A percentile compares a stretch with the other conserved stretches of the same genome.
phyloP scores from a whole-genome alignment of 2,113 vertebrate species.

The Leptocoma aspasia region DNA sequence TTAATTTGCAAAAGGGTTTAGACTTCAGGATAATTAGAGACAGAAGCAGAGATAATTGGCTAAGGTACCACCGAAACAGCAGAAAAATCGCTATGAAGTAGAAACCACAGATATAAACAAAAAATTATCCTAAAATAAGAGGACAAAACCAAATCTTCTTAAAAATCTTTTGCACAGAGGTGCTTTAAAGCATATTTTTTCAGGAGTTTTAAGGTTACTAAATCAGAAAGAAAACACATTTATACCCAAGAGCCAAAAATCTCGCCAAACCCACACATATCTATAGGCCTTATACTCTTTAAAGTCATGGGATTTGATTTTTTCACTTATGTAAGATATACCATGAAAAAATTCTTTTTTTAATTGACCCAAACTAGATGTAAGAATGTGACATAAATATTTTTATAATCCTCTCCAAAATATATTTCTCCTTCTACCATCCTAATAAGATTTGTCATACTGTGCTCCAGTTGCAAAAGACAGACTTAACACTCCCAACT shows the following conservation, averaged over 20 bases:
- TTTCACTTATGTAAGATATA: not conserved
- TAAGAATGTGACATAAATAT: not conserved
- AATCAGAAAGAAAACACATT: not conserved
- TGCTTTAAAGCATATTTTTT: not conserved
- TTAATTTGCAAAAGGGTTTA: not conserved
- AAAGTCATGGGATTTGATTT: not conserved
- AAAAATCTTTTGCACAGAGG: not conserved
- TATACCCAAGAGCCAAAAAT: not conserved
- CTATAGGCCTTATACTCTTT: not conserved
- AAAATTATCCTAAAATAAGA: not conserved
- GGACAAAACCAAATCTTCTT: not conserved
- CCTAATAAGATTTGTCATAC: not conserved
- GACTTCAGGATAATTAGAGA: not conserved
- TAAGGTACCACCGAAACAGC: not conserved
- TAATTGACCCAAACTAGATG: not conserved
- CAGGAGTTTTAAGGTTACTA: not conserved
- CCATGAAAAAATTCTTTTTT: not conserved
- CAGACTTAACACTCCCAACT: no score
- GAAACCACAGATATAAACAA: not conserved
- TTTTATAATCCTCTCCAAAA: not conserved
- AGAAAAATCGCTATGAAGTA: not conserved
- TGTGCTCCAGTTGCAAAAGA: not conserved
- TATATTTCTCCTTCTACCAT: not conserved
- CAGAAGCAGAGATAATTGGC: not conserved
- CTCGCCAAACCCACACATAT: not conserved